Evolutionary conservation across 2,797 vertebrate genomes (phyloP).

Genomic region (Propithecus perrieri): DNA sequence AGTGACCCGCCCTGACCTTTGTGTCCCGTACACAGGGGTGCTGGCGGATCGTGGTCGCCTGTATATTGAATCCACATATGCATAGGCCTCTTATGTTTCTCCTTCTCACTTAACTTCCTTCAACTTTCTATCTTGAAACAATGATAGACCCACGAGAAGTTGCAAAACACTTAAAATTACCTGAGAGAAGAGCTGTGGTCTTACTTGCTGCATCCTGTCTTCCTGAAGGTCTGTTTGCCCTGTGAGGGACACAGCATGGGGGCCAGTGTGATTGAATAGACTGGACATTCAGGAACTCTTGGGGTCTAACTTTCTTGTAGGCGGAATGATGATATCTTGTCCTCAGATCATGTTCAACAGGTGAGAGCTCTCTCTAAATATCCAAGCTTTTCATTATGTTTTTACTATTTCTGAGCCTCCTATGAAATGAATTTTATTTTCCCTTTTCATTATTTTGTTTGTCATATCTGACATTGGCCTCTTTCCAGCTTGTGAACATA

Average conservation of each 20-base stretch:
- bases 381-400: neutral
- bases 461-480: constrained; percentile 18
- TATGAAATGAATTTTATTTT: neutral
- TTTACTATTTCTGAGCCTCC: neutral
- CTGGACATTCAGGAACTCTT: neutral
- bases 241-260: neutral
- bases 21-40: neutral
- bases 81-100: neutral
- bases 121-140: constrained; percentile 12
- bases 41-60: too few relatives aligned
- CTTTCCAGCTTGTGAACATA: constrained; percentile 19
- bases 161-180: neutral
- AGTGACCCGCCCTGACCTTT: neutral
- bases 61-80: neutral
- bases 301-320: neutral
- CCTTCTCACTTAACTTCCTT: neutral
- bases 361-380: neutral
- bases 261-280: neutral
- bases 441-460: neutral
- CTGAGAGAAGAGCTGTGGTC: neutral
- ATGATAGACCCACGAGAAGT: neutral
- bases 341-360: constrained; percentile 2
- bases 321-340: neutral
- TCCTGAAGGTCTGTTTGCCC: neutral
- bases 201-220: neutral